These are phyloP conservation scores for Baronia brevicornis DNA, from an alignment of 2,888 invertebrate genomes.

Conservation along the genomic window DNA sequence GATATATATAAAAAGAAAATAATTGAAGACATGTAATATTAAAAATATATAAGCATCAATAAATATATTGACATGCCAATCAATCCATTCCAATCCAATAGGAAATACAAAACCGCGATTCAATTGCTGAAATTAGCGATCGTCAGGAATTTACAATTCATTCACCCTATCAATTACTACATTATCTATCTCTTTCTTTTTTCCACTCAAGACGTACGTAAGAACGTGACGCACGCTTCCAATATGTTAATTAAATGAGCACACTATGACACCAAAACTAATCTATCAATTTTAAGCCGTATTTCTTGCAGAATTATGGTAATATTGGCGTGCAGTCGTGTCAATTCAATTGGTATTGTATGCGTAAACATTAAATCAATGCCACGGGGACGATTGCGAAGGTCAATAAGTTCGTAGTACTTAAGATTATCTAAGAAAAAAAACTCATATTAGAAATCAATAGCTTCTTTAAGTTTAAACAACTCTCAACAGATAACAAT, in stretches of 20 bases:
- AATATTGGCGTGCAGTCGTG: constrained; percentile 19
- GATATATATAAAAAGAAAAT: too few species aligned
- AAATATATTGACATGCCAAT: not conserved
- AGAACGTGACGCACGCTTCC: constrained; percentile 49
- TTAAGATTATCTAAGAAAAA: constrained; percentile 30
- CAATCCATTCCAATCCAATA: not conserved
- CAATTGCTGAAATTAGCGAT: constrained; percentile 24
- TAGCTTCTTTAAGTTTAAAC: too few species aligned
- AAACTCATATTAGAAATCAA: too few species aligned
- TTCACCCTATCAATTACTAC: constrained; percentile 40
- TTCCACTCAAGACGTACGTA: constrained; percentile 27
- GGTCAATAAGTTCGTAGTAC: constrained; percentile 45
- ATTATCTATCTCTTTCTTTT: constrained; percentile 38
- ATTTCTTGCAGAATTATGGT: constrained; percentile 30
- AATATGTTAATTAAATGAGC: constrained; percentile 56
- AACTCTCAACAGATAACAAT: too few species aligned
- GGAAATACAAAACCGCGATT: constrained; percentile 4
- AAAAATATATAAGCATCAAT: not conserved
- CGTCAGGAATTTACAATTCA: constrained; percentile 42
- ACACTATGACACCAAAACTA: constrained; percentile 35
- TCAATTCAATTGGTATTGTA: constrained; percentile 56
- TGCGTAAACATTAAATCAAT: constrained; percentile 65
- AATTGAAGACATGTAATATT: too few species aligned
- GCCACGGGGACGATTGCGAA: constrained; percentile 57
- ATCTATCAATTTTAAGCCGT: constrained; percentile 37